Percentiles rank a stretch among this genome's conserved stretches.
phyloP scores from a whole-genome alignment of 2,797 vertebrate genomes.

The Characodon lateralis region DNA sequence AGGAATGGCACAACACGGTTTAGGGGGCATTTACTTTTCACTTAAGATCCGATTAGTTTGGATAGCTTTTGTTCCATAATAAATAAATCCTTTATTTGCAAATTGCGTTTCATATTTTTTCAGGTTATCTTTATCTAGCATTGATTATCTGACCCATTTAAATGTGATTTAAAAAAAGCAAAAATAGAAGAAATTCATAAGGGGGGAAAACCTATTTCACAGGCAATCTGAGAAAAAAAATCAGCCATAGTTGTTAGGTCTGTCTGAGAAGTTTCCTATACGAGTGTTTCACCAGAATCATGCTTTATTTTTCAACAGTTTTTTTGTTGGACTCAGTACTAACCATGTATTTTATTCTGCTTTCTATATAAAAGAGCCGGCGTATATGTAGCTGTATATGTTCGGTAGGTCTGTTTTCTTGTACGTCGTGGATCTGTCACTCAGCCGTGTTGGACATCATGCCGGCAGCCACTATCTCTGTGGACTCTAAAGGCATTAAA shows the following conservation, averaged over 20 bases:
- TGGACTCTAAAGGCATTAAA: slow-evolving; percentile 63
- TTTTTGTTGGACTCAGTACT: slow-evolving; percentile 33
- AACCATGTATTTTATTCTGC: slow-evolving; percentile 16
- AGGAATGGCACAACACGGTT: not conserved
- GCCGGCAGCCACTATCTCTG: slow-evolving; percentile 69
- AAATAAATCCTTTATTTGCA: not conserved
- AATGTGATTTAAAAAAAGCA: not conserved
- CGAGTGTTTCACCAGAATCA: slow-evolving; percentile 45
- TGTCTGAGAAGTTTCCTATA: slow-evolving; percentile 36
- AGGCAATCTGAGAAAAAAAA: slow-evolving; percentile 1
- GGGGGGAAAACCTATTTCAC: not conserved
- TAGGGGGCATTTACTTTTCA: not conserved
- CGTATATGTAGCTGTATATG: slow-evolving; percentile 33
- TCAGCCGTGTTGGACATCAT: slow-evolving; percentile 56
- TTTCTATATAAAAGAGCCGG: slow-evolving; percentile 47
- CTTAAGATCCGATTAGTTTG: not conserved
- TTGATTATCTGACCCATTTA: not conserved
- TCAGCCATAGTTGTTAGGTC: slow-evolving; percentile 24
- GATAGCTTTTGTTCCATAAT: not conserved
- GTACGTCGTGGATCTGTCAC: slow-evolving; percentile 51
- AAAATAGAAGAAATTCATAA: not conserved
- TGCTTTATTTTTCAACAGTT: slow-evolving; percentile 44
- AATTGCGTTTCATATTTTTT: not conserved
- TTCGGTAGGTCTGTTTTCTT: slow-evolving; percentile 8
- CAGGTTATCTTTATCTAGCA: not conserved